Evolutionary conservation across 30 jellyfish, hydroid and myxozoan species (phyloP).

Genomic region (Rhopilema esculentum): DNA sequence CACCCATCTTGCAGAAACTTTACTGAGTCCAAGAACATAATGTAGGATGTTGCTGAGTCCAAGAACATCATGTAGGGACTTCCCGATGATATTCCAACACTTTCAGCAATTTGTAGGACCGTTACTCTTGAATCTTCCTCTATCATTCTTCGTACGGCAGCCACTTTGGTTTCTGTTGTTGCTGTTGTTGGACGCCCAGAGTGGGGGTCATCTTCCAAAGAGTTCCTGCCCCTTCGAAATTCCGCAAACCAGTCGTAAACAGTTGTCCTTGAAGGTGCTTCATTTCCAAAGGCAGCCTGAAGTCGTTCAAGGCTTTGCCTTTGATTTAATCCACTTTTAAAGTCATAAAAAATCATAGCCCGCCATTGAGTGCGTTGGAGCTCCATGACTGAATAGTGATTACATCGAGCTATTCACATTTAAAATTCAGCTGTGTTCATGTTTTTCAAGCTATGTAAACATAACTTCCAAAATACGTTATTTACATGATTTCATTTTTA

Average conservation of each 20-base stretch:
- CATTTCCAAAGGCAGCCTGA: too few relatives aligned
- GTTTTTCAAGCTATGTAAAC: not conserved
- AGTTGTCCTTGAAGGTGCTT: not conserved
- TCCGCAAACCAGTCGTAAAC: conserved; percentile 34
- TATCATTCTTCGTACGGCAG: not conserved
- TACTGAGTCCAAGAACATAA: not conserved
- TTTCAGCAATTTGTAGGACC: conserved; percentile 14
- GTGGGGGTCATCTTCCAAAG: conserved; percentile 39
- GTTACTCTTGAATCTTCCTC: conserved; percentile 25
- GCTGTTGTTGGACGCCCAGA: conserved; percentile 8
- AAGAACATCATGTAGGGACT: too few relatives aligned
- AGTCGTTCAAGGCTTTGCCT: conserved; percentile 20
- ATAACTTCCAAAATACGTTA: not conserved
- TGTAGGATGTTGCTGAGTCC: conserved; percentile 8
- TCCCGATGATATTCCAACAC: conserved; percentile 22
- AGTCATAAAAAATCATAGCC: conserved; percentile 16
- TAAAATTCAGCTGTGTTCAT: not conserved
- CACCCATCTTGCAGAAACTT: conserved; percentile 7
- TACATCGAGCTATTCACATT: not conserved
- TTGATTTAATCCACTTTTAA: too few relatives aligned
- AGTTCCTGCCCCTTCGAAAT: conserved; percentile 25
- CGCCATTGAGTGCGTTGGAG: conserved; percentile 16
- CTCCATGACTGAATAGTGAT: not conserved
- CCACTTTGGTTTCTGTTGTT: conserved; percentile 24
- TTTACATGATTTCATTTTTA: too few relatives aligned